Conservation (phyloP, 2,113 vertebrate species). For the Seriola quinqueradiata region DNA sequence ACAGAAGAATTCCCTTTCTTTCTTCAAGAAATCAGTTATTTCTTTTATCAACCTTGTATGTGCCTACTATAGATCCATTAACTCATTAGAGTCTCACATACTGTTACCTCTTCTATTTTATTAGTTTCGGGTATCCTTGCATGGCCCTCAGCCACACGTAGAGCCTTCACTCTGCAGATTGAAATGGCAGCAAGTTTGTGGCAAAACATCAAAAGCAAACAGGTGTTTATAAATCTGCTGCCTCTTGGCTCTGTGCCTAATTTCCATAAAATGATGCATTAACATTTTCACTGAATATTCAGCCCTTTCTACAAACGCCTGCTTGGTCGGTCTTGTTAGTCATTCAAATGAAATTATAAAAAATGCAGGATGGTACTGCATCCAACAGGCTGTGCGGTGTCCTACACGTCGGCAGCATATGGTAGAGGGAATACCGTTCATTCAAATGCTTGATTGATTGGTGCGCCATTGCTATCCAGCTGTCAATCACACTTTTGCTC, state of each 20-base stretch:
- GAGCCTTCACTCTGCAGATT: conserved; percentile 38
- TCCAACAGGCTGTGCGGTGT: conserved; percentile 64
- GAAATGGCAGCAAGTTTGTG: conserved; percentile 47
- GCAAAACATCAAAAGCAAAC: conserved; percentile 71
- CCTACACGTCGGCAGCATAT: conserved; percentile 73
- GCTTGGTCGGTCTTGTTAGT: conserved; percentile 68
- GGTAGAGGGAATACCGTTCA: conserved; percentile 62
- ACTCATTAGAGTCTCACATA: conserved; percentile 7
- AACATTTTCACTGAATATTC: conserved; percentile 80
- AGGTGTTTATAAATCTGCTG: conserved; percentile 74
- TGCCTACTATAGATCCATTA: conserved; percentile 36
- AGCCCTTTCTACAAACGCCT: conserved; percentile 50
- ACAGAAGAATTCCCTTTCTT: conserved; percentile 55
- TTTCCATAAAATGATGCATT: conserved; percentile 78
- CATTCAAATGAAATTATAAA: conserved; percentile 76
- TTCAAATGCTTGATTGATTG: conserved; percentile 71
- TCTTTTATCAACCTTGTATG: conserved; percentile 42
- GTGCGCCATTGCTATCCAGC: conserved; percentile 43
- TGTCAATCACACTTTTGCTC: conserved; percentile 69
- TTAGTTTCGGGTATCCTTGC: background rate
- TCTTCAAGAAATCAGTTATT: conserved; percentile 48
- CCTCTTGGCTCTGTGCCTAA: conserved; percentile 61
- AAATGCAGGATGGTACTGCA: conserved; percentile 60
- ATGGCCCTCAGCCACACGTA: conserved; percentile 14
- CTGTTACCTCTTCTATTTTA: background rate